These are phyloP conservation scores for Pristionchus fissidentatus DNA, from an alignment of 2,888 invertebrate species.

Conservation along the genomic window DNA sequence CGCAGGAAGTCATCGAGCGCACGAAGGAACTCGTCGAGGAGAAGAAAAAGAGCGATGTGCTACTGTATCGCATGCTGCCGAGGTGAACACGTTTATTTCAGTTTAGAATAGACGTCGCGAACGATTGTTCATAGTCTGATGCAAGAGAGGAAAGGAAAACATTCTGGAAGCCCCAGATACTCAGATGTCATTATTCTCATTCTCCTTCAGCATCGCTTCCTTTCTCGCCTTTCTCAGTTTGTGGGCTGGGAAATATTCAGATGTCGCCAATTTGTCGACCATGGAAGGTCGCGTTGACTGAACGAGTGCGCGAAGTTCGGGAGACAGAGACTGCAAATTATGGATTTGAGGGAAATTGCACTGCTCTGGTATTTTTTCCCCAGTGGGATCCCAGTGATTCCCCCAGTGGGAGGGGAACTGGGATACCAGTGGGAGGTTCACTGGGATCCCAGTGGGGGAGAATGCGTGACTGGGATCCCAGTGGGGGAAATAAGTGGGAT, in stretches of 20 bases:
- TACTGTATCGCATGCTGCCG: slow-evolving; percentile 70
- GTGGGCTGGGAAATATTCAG: neutral
- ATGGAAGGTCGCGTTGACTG: neutral
- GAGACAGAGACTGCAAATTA: neutral
- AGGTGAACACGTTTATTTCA: slow-evolving; percentile 56
- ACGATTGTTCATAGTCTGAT: neutral
- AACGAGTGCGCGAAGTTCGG: slow-evolving; percentile 23
- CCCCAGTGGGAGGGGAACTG: no score
- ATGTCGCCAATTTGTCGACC: neutral
- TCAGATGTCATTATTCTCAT: neutral
- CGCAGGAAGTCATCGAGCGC: slow-evolving; percentile 62
- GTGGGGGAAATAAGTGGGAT: no score
- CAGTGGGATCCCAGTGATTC: no score
- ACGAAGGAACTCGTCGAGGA: slow-evolving; percentile 70
- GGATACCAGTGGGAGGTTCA: no score
- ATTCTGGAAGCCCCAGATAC: no score
- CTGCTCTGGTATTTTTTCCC: no score
- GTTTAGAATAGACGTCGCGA: no score
- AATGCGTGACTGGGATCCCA: no score
- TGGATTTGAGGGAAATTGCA: neutral
- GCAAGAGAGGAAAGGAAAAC: no score
- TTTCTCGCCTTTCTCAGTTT: neutral
- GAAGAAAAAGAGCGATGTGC: slow-evolving; percentile 70
- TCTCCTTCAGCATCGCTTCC: neutral
- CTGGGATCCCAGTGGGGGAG: no score